Conservation (phyloP, 1,140 invertebrate genomes). For the Delia radicum region DNA sequence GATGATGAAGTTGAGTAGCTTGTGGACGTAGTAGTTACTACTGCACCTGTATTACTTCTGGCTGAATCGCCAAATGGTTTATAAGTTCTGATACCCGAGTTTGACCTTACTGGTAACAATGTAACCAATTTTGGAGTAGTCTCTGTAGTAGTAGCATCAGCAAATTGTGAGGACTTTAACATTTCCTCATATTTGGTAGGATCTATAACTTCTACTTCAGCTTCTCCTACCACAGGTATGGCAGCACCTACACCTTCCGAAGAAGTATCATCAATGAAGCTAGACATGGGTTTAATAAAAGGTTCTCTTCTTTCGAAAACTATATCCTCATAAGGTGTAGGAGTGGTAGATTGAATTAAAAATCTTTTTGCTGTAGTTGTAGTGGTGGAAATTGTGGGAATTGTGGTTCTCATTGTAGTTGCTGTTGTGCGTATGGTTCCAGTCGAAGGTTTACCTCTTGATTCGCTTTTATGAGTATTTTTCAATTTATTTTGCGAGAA, state of each 20-base stretch:
- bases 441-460: background rate
- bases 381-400: conserved; percentile 9
- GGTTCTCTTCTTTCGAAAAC: conserved; percentile 35
- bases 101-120: conserved; percentile 49
- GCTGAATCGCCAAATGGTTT: conserved; percentile 25
- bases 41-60: background rate
- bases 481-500: conserved; percentile 52
- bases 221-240: conserved; percentile 50
- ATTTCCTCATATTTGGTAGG: conserved; percentile 54
- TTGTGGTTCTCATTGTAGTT: conserved; percentile 20
- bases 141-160: conserved; percentile 36
- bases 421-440: conserved; percentile 14
- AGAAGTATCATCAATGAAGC: conserved; percentile 41
- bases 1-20: background rate
- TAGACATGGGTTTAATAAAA: conserved; percentile 49
- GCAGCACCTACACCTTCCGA: conserved; percentile 42
- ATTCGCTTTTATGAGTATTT: conserved; percentile 28
- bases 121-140: conserved; percentile 47
- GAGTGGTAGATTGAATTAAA: conserved; percentile 27
- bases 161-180: conserved; percentile 45
- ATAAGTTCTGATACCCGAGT: conserved; percentile 52
- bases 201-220: conserved; percentile 53
- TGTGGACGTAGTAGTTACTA: background rate
- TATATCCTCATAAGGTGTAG: background rate
- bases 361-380: conserved; percentile 20